phyloP scores from a whole-genome alignment of 2,113 vertebrate species.

The Patagioenas fasciata region DNA sequence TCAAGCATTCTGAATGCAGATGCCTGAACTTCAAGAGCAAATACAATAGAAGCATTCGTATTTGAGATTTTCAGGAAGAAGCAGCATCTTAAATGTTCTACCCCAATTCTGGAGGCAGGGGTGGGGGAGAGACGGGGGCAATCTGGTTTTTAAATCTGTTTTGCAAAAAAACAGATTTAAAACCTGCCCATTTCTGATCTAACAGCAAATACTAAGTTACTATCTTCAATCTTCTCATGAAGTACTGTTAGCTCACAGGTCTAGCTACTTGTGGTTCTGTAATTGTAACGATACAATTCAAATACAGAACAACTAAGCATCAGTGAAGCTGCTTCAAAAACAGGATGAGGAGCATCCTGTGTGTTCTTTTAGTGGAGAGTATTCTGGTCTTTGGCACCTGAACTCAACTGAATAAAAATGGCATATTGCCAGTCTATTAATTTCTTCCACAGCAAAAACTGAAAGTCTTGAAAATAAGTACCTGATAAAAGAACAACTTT shows the following conservation, averaged over 20 bases:
- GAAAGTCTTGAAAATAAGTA: background rate
- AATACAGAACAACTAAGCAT: background rate
- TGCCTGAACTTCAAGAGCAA: background rate
- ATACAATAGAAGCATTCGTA: background rate
- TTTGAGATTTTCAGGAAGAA: background rate
- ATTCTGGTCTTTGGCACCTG: background rate
- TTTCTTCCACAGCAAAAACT: background rate
- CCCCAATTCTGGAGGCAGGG: background rate
- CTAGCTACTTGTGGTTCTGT: background rate
- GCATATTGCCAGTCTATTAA: background rate
- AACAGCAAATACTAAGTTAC: background rate
- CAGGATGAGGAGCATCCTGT: background rate
- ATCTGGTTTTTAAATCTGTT: too few species aligned
- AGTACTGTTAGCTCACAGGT: background rate
- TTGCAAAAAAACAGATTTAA: background rate
- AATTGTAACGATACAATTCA: background rate
- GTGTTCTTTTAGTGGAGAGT: background rate
- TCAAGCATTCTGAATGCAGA: background rate
- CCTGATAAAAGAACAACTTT: background rate
- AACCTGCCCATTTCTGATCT: background rate
- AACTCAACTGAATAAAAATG: background rate
- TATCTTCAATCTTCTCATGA: background rate
- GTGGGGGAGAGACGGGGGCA: too few species aligned
- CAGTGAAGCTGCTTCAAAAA: background rate
- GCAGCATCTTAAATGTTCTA: background rate